Percentiles rank a stretch among this genome's conserved stretches.
Evolutionary conservation across 2,888 invertebrate genomes (phyloP).

Genomic region (Watsonalla cultraria): DNA sequence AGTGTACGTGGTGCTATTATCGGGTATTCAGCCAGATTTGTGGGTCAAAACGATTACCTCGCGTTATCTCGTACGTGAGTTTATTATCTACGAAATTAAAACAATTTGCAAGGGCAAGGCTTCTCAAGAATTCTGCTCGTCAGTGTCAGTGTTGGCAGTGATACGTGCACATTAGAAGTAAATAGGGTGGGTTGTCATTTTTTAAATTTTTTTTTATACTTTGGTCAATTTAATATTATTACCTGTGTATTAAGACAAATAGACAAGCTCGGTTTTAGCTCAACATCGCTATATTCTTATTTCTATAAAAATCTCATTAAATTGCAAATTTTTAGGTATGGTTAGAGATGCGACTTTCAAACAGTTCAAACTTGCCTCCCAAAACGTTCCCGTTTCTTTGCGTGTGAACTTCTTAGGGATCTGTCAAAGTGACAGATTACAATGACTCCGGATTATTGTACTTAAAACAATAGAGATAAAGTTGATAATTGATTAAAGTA

Average conservation of each 20-base stretch:
- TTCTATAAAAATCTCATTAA: no score
- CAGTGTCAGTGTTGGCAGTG: not conserved
- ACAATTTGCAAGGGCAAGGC: conserved; percentile 1
- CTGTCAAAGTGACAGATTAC: not conserved
- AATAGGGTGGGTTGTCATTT: not conserved
- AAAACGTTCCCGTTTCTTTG: not conserved
- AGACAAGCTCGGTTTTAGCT: no score
- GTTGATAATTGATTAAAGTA: not conserved
- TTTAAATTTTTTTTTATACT: not conserved
- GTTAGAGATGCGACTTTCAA: not conserved
- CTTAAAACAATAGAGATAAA: not conserved
- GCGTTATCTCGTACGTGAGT: conserved; percentile 48
- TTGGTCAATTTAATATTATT: no score
- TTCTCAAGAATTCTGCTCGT: not conserved
- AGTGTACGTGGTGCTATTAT: conserved; percentile 16
- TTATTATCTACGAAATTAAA: conserved; percentile 23
- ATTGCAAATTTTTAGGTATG: not conserved
- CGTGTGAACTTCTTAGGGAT: not conserved
- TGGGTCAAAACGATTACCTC: conserved; percentile 27
- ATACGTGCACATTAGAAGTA: not conserved
- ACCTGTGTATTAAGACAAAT: no score
- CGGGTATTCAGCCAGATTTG: conserved; percentile 12
- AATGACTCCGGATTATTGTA: not conserved
- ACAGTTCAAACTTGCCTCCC: not conserved
- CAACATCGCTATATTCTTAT: no score